Base-by-base conservation (phyloP, 2,797 vertebrate genomes). In the Clarias laeviceps region DNA sequence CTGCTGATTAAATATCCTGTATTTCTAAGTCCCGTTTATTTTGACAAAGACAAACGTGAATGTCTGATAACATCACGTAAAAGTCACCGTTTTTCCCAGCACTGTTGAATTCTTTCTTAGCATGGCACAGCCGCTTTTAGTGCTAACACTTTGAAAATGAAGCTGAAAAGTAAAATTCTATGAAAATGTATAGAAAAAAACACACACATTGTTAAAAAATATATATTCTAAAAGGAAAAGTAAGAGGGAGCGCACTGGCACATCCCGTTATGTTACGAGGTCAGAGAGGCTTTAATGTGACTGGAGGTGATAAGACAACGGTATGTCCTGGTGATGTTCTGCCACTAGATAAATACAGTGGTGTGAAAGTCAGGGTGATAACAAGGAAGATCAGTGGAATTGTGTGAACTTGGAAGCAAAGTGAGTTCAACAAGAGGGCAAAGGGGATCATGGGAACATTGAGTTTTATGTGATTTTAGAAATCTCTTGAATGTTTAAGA, bases 361-460 rank as follows among this genome's bases (percentile, higher is more conserved):
- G 86, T 72, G 87, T 81, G 81, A 86, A 84, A 77, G 69, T 24
- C 68, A 61, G 56, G 29, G 81, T 82, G 87, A 84, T 82, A 80
- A 86, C 88, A 83, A 85, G 80, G 8, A 59, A 76, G 77, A 82
- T 40, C 79, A 54, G 27, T 5, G 27, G 32, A 61, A 27, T 56
- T 54, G 32, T 81, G 68, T 85, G 86, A 87, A 87, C 86, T 82
- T 64, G 80, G 84, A 83, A 57, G 40, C 54, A 68, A 37, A 40
- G 12, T n/a, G 82, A 87, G 86, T 87, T 87, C 84, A 88, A 24
- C 32, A 68, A 85, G 59, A 85, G 86, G 69, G 62, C 73, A 85
- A 68, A 77, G 11, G n/a, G 18, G 34, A 62, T 18, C 59, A 79
- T 62, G 59, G 34, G n/a, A 80, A 62, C 18, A 32, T 22, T 12